Evolutionary conservation across 2,888 invertebrate species (phyloP).

Genomic region (Drosophila formosana): DNA sequence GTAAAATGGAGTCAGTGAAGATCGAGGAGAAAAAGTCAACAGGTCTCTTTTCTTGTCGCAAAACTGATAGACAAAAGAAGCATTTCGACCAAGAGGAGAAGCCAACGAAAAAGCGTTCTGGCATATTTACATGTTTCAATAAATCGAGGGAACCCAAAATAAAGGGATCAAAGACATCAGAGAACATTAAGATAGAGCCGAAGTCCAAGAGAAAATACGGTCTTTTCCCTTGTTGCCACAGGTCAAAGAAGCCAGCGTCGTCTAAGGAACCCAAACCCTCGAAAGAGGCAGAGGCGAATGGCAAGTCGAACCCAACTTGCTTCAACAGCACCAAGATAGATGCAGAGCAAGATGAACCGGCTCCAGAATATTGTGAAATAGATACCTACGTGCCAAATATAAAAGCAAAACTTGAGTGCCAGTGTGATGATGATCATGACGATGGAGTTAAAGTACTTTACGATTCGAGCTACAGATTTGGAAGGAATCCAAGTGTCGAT

Average conservation of each 20-base stretch:
- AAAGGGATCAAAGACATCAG: neutral
- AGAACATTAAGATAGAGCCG: neutral
- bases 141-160: conserved; percentile 8
- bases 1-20: neutral
- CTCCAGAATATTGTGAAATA: neutral
- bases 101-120: conserved; percentile 3
- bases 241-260: neutral
- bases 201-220: neutral
- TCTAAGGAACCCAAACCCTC: neutral
- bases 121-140: neutral
- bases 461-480: conserved; percentile 60
- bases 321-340: neutral
- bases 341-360: too few relatives aligned
- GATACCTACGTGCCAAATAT: neutral
- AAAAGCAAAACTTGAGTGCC: neutral
- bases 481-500: neutral
- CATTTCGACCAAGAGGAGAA: neutral
- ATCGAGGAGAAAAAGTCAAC: neutral
- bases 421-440: neutral
- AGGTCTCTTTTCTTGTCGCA: neutral
- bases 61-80: neutral
- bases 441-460: conserved; percentile 54
- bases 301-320: neutral
- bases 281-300: neutral
- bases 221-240: conserved; percentile 3